These are phyloP conservation scores for Tenebrio molitor DNA, from an alignment of 1,140 invertebrate genomes.

Conservation along the genomic window DNA sequence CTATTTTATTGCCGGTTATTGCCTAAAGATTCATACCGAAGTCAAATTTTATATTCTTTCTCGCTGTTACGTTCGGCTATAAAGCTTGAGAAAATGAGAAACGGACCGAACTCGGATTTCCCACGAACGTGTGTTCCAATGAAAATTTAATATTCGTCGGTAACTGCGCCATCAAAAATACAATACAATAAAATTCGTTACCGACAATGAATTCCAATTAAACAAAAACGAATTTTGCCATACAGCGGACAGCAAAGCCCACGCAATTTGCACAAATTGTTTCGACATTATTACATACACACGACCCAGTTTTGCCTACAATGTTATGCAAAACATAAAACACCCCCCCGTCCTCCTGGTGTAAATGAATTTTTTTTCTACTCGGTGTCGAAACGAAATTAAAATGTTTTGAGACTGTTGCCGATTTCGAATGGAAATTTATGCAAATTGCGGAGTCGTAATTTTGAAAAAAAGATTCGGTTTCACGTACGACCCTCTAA, in stretches of 20 bases:
- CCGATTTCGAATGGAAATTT: slow-evolving; percentile 8
- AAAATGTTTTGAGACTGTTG: slow-evolving; percentile 12
- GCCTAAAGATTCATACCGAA: slow-evolving; percentile 19
- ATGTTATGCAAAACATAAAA: slow-evolving; percentile 10
- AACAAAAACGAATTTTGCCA: too few relatives aligned
- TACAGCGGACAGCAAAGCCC: too few relatives aligned
- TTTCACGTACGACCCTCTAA: too few relatives aligned
- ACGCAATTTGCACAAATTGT: too few relatives aligned
- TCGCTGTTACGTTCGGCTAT: slow-evolving; percentile 3
- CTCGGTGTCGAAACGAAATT: slow-evolving; percentile 1
- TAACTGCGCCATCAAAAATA: too few relatives aligned
- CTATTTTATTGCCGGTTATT: slow-evolving; percentile 32
- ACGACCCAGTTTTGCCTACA: too few relatives aligned
- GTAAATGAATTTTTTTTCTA: slow-evolving; percentile 5
- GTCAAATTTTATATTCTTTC: slow-evolving; percentile 24
- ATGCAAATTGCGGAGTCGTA: slow-evolving; percentile 2
- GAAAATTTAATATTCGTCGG: slow-evolving; percentile 1
- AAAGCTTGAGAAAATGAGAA: slow-evolving; percentile 27
- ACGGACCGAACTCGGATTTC: neutral
- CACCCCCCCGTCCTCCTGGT: neutral
- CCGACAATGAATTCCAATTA: slow-evolving; percentile 8
- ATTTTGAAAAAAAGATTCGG: neutral
- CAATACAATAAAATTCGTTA: too few relatives aligned
- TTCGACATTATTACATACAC: too few relatives aligned
- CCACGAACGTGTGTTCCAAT: slow-evolving; percentile 5